These are phyloP conservation scores for Otolemur crassicaudatus DNA, from an alignment of 2,797 vertebrate genomes.

Conservation along the genomic window DNA sequence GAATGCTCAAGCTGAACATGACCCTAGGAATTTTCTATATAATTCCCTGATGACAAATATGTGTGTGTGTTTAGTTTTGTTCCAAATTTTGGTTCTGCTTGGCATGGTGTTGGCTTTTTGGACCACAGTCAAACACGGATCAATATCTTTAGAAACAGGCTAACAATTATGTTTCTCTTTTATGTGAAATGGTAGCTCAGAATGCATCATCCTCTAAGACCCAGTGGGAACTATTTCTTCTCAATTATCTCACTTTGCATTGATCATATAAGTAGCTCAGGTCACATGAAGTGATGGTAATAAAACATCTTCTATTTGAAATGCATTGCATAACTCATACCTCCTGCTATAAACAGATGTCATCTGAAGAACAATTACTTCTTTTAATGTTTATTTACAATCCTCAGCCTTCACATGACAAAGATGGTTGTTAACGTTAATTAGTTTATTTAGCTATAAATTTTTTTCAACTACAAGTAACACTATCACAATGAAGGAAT, in stretches of 20 bases:
- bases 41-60: not conserved
- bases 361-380: constrained; percentile 56
- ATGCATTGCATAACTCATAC: not conserved
- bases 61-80: not conserved
- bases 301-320: constrained; percentile 62
- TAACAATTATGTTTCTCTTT: not conserved
- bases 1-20: constrained; percentile 7
- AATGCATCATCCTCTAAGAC: not conserved
- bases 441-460: constrained; percentile 80
- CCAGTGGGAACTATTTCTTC: not conserved
- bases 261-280: not conserved
- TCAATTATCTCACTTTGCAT: not conserved
- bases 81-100: not conserved
- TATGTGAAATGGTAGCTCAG: not conserved
- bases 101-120: not conserved
- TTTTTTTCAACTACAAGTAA: constrained; percentile 67
- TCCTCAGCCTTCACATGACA: constrained; percentile 71
- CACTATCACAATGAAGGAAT: constrained; percentile 71
- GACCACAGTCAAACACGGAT: not conserved
- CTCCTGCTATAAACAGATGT: constrained; percentile 69
- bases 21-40: not conserved
- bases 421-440: constrained; percentile 77
- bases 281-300: constrained; percentile 32
- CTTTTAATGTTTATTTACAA: constrained; percentile 78
- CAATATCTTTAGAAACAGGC: not conserved